Evolutionary conservation across 2,797 vertebrate species (phyloP).

Genomic region (Streptopelia turtur): DNA sequence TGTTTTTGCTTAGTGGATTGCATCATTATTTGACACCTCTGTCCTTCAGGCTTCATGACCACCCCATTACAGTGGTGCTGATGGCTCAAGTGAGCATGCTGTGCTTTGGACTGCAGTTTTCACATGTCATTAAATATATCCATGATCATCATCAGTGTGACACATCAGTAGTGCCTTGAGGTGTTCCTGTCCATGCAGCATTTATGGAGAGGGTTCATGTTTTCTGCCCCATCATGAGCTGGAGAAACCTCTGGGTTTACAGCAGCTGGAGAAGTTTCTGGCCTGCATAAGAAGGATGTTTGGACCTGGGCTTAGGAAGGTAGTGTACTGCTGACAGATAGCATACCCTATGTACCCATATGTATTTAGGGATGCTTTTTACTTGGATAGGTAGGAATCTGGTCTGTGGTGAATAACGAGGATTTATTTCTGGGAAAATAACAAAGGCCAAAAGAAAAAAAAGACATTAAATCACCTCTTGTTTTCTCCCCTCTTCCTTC

Average conservation of each 20-base stretch:
- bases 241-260: neutral
- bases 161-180: neutral
- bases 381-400: neutral
- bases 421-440: neutral
- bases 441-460: neutral
- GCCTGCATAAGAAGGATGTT: neutral
- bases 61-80: neutral
- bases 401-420: neutral
- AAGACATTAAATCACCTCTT: neutral
- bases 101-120: neutral
- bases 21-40: neutral
- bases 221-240: neutral
- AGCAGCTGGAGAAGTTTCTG: neutral
- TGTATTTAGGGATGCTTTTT: neutral
- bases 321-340: neutral
- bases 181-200: neutral
- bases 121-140: rapidly evolving
- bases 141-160: neutral
- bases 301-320: neutral
- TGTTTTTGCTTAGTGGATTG: neutral
- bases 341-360: neutral
- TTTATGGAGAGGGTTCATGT: neutral
- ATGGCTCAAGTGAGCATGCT: neutral
- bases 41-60: neutral
- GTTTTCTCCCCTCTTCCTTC: neutral